Base-by-base conservation (phyloP, 2,113 vertebrate species). In the Perccottus glenii region DNA sequence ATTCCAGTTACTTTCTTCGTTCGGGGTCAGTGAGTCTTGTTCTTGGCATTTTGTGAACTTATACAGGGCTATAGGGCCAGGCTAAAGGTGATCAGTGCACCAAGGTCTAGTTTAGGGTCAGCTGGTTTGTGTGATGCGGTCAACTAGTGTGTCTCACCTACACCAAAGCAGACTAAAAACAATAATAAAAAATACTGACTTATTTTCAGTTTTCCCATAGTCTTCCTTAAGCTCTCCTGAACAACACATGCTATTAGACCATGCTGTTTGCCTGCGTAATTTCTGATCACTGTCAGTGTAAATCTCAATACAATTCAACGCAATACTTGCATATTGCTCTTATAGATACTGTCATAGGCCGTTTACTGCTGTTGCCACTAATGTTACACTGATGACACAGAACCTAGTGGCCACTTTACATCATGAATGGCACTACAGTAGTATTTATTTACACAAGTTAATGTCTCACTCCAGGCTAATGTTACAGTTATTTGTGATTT, bases 221-320 rank as follows among this genome's bases (percentile, higher is more conserved):
- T 32, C 7, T 55, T 33, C 9, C 7, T 32, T 55, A 36, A 15
- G 14, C 52, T 55, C 33, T 36, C 7, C 38, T 36, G 35, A 4
- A 12, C 5, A 14, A 14, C 52, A 36, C 51, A n/a, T 55, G 35
- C n/a, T 55, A 36, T 36, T 36, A 58, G 36, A 11, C 36, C 14
- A n/a, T 43, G 43, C 35, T 38, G 48, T 44, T 35, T 16, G 14
- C 10, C 33, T 19, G 73, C 27, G 44, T 80, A 65, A 70, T 73
- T 76, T 79, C 36, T 32, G 56, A 27, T 51, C 60, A 9, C 47
- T 68, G 65, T 70, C 65, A 40, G 27, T 33, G 60, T 75, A 82
- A 73, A 80, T 81, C 78, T 77, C 47, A 46, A 9, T 6, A n/a
- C n/a, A n/a, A n/a, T n/a, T n/a, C n/a, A n/a, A n/a, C n/a, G n/a